Conservation (phyloP, 1,140 invertebrate genomes). For the Apis laboriosa region DNA sequence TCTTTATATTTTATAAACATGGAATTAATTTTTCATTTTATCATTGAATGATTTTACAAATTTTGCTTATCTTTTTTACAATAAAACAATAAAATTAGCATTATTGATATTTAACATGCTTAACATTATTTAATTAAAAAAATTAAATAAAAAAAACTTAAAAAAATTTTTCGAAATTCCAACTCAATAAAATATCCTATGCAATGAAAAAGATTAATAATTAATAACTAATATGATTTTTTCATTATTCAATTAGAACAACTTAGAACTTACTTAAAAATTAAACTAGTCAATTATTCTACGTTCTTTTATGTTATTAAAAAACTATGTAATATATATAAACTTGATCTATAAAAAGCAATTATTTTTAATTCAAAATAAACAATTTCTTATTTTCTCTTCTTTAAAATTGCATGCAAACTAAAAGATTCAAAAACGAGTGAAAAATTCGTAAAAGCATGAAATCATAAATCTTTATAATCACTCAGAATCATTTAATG, state of each 20-base stretch:
- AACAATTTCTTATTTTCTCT: neutral
- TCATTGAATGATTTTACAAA: neutral
- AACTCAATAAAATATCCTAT: neutral
- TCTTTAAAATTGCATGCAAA: no score
- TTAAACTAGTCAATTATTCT: neutral
- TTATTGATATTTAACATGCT: no score
- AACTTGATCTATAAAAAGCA: no score
- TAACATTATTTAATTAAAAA: no score
- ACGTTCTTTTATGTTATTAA: neutral
- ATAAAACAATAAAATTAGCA: neutral
- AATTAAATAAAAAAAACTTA: no score
- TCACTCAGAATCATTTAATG: no score
- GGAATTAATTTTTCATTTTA: neutral
- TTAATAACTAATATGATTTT: no score
- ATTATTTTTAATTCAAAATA: neutral
- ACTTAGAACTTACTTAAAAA: no score
- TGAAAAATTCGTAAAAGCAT: no score
- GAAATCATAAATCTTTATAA: no score
- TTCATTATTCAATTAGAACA: no score
- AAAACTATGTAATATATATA: neutral
- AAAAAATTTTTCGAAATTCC: neutral
- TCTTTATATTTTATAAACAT: neutral
- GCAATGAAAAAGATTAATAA: neutral
- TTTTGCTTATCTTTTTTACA: neutral
- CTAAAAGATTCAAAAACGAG: no score